Percentiles rank a stretch among this genome's conserved stretches.
These are phyloP conservation scores for Catostylus mosaicus DNA, from an alignment of 30 jellyfish, hydroid and myxozoan species.

Conservation along the genomic window DNA sequence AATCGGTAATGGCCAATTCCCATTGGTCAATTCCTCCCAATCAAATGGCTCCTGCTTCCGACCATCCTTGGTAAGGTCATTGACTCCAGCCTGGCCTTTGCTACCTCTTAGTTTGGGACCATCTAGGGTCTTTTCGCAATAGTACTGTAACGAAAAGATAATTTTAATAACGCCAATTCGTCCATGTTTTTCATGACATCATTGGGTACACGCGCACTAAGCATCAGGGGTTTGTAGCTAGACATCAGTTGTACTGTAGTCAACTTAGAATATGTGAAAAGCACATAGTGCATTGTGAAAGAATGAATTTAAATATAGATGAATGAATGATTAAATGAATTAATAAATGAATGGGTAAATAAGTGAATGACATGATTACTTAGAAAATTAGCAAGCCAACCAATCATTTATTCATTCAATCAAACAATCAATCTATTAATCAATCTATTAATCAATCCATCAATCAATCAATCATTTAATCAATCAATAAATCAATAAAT, in stretches of 20 bases:
- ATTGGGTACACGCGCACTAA: no score
- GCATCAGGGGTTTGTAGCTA: no score
- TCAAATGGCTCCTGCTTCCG: conserved; percentile 59
- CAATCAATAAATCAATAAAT: background rate
- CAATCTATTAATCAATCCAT: conserved; percentile 5
- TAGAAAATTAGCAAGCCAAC: background rate
- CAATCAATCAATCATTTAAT: background rate
- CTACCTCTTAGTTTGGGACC: conserved; percentile 8
- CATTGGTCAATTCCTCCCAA: conserved; percentile 43
- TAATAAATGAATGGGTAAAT: background rate
- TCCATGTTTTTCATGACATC: no score
- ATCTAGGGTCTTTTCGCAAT: conserved; percentile 27
- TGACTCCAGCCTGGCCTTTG: conserved; percentile 25
- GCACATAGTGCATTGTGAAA: no score
- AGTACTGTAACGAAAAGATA: no score
- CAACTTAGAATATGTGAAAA: no score
- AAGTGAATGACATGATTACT: background rate
- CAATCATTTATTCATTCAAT: background rate
- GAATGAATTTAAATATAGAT: background rate
- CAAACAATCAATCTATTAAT: background rate
- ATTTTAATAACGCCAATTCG: no score
- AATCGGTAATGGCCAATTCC: conserved; percentile 60
- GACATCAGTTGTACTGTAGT: no score
- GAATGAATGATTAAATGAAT: background rate
- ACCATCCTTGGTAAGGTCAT: conserved; percentile 16